Base-by-base conservation (phyloP, 2,797 vertebrate genomes). In the Parotocinclus haroldoi region DNA sequence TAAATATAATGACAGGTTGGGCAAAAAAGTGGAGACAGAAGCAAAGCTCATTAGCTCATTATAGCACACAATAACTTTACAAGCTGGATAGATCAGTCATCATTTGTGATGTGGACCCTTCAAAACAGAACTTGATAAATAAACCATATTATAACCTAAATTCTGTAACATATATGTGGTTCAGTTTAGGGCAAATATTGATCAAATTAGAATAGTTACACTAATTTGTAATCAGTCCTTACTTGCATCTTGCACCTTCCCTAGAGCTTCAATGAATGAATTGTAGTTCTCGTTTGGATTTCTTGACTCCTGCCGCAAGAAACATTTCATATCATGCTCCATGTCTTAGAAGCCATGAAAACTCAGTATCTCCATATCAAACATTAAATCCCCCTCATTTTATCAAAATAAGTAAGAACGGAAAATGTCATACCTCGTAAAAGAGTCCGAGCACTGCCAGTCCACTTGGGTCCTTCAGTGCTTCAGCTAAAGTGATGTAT, bases 391-490 rank as follows among this genome's bases (percentile, higher is more conserved):
- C 9, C 6, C 17, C n/a, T 49, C 4, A 60, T 10, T 2, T 14
- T 18, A 13, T 38, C 39, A 7, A 49, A 49, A 60, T 37, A 3
- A 37, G 18, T 7, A 37, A 13, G 39, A 7, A 19, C 42, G 49
- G n/a, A 58, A 14, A 1, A 3, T 60, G 58, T 9, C n/a, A 54
- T 18, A 97, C 96, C 91, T 92, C 78, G n/a, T 94, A 80, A 71
- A 98, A 90, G 82, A 98, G 95, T 6, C 91, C 95, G 52, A 98
- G 79, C 52, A 97, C 95, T 0, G 94, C 94, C 0, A 93, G 56
- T 2, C 92, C 88, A 0, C 85, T 80, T 0, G 39, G 0, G 46
- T 88, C 87, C 1, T 61, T 45, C 36, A 89, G 75, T 0, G 84
- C 90, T 0, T 87, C 82, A 0, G 7, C 0, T 48, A 89, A 0